Evolutionary conservation across 2,888 invertebrate genomes (phyloP).

Genomic region (Hirtodrosophila cameraria): DNA sequence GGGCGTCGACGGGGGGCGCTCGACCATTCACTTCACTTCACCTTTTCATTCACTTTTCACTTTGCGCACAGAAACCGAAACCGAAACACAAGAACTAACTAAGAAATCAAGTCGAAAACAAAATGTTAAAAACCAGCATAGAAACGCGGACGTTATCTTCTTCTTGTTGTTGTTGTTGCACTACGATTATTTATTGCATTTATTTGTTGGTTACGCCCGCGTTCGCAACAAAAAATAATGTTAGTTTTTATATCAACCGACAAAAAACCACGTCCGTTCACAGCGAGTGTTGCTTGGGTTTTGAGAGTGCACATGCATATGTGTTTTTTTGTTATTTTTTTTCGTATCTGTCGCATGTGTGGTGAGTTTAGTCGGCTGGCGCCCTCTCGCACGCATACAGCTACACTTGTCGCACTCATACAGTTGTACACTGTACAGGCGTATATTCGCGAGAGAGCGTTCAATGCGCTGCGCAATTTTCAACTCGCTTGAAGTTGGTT

Average conservation of each 20-base stretch:
- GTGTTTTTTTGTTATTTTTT: slow-evolving; percentile 41
- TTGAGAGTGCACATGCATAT: slow-evolving; percentile 40
- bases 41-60: slow-evolving; percentile 16
- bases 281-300: slow-evolving; percentile 47
- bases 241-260: slow-evolving; percentile 42
- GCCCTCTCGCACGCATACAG: slow-evolving; percentile 44
- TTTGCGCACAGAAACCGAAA: slow-evolving; percentile 31
- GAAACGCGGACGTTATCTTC: slow-evolving; percentile 35
- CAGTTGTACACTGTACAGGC: slow-evolving; percentile 24
- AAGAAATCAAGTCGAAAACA: slow-evolving; percentile 27
- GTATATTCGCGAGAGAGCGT: no score
- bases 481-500: slow-evolving; percentile 27
- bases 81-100: slow-evolving; percentile 10
- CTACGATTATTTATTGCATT: slow-evolving; percentile 34
- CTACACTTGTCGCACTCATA: slow-evolving; percentile 33
- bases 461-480: slow-evolving; percentile 5
- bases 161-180: slow-evolving; percentile 23
- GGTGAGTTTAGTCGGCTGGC: slow-evolving; percentile 57
- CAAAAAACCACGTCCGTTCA: slow-evolving; percentile 50
- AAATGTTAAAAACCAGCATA: slow-evolving; percentile 39
- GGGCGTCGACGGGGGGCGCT: slow-evolving; percentile 11
- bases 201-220: slow-evolving; percentile 68
- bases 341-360: slow-evolving; percentile 48
- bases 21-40: slow-evolving; percentile 39
- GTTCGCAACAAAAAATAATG: slow-evolving; percentile 56